phyloP scores from a whole-genome alignment of 2,888 invertebrate genomes.

The Erynnis tages region DNA sequence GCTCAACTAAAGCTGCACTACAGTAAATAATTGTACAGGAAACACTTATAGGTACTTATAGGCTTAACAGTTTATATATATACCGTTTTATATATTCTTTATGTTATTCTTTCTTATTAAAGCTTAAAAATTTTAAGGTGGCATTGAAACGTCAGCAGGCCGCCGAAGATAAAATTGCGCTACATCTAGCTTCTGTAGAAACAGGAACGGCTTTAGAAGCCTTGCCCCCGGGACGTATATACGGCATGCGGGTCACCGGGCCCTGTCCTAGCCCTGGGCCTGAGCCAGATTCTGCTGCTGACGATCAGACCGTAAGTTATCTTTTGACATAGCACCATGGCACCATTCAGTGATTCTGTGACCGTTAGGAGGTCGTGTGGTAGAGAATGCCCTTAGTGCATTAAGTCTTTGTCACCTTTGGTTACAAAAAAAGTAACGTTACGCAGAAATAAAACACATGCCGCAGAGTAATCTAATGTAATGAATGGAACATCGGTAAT shows the following conservation, averaged over 20 bases:
- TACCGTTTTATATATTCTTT: neutral
- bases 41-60: too few species aligned
- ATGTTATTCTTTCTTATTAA: neutral
- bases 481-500: too few species aligned
- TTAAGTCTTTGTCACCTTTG: too few species aligned
- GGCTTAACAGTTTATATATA: too few species aligned
- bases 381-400: too few species aligned
- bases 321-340: neutral
- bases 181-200: conserved; percentile 90
- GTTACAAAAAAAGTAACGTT: too few species aligned
- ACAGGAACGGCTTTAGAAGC: conserved; percentile 81
- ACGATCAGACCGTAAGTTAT: conserved; percentile 63
- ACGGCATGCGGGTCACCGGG: conserved; percentile 92
- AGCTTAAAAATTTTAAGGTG: conserved; percentile 80
- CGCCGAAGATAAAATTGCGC: conserved; percentile 97
- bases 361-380: too few species aligned
- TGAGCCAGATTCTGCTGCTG: conserved; percentile 67
- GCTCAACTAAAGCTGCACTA: too few species aligned
- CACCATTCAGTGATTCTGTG: too few species aligned
- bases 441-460: too few species aligned
- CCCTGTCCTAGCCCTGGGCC: conserved; percentile 82
- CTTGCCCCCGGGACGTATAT: conserved; percentile 94
- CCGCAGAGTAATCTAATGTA: too few species aligned
- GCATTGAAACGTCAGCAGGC: conserved; percentile 98
- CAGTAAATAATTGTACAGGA: too few species aligned